Base-by-base conservation (phyloP, 2,113 vertebrate genomes). In the Leiothrix lutea region DNA sequence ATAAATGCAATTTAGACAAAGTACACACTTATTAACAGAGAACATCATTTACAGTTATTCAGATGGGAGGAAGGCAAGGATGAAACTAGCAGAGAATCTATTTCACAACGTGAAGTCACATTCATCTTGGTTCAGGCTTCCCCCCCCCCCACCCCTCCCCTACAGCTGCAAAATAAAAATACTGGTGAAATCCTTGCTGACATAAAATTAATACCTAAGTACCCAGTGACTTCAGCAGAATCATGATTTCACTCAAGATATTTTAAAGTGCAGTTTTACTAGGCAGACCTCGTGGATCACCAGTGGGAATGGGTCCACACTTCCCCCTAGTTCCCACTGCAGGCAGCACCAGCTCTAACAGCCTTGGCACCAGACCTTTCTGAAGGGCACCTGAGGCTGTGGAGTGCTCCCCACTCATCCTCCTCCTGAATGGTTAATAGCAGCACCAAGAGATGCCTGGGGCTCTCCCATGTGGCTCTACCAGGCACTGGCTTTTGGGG, bases 1-100 rank as follows among this genome's bases (percentile, higher is more conserved):
- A 94, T 94, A 96, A 94, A 97, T 80, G 78, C 88, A 88, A 88
- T 95, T 96, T 95, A 93, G 90, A 95, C 82, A 95, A 93, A 96
- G 90, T 90, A 95, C 80, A 86, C 72, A 88, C 82, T 95, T 96
- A 96, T 96, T 97, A 96, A 95, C 79, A 93, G 93, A 78, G 85
- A 93, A 86, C 75, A 95, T 95, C 92, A 95, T 94, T 96, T 95
- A 96, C 70, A 83, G 90, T 93, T 95, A 93, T 80, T 88, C 92
- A 93, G 82, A 96, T 74, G 82, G 82, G 79, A 96, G 80, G 64
- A 93, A 94, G 51, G 60, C 82, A 93, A 90, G 82, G 88, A 95
- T 83, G 69, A 95, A 95, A 70, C 94, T 57, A 86, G 90, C 21
- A 62, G n/a, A 90, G 72, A 88, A 90, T 26, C 28, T 88, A 83